Evolutionary conservation across 2,888 invertebrate genomes (phyloP), one percentile per base, ranked within the genome.

Genomic region (Macroteleia sp.): DNA sequence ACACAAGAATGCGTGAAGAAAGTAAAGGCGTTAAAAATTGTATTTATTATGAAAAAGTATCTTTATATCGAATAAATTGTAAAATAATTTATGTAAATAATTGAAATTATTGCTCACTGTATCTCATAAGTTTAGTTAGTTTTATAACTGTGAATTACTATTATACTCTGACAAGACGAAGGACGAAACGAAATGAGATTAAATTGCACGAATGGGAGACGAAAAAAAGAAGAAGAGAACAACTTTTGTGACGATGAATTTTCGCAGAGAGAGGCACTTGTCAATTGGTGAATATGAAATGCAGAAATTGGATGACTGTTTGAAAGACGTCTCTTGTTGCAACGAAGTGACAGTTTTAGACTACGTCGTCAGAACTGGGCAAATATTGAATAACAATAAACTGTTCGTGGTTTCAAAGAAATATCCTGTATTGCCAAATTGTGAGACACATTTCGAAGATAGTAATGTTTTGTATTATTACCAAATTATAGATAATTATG

Each of bases 71-170:
- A 84, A 86, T 75, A 83, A 85, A 85, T 81, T 90, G 90, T 90
- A 90, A 89, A 81, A 90, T 90, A 91, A 87, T 89, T 87, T 87
- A 81, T 91, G 91, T 91, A 91, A 76, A 91, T 91, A 91, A 87
- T 87, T 88, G 88, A 89, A 89, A 89, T 89, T 88, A 90, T 90
- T 88, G 89, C 90, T 90, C 90, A 88, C 85, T 85, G 86, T 89
- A 90, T 86, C 86, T 89, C 82, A 82, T 90, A 90, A 90, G 89
- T 90, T 90, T 90, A 89, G 89, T 89, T 90, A 90, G 89, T 88
- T 89, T 88, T 86, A 80, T 89, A 88, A 88, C 85, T 89, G 86
- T 85, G 85, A 88, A 88, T 80, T 81, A 88, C 84, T 81, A 80
- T 80, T 83, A 79, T 75, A 82, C n/a, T 3, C 16, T 41, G 14